A percentile compares a stretch with the other conserved stretches of the same genome.
Evolutionary conservation across 2,113 vertebrate genomes (phyloP).

Genomic region (Ctenomys sociabilis): DNA sequence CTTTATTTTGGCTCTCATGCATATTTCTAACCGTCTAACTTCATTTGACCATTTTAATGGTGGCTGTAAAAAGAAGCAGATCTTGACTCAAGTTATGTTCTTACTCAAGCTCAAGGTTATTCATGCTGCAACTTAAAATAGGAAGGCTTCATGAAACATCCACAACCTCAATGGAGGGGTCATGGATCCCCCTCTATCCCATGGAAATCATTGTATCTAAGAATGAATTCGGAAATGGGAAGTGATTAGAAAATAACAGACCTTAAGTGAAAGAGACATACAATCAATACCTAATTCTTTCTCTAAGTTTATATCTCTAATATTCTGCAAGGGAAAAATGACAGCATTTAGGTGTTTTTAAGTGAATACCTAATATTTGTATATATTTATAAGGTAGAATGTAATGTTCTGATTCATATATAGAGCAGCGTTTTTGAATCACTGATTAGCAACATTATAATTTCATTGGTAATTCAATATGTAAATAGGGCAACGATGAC

Average conservation of each 20-base stretch:
- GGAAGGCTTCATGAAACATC: background rate
- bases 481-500: background rate
- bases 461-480: slow-evolving; percentile 14
- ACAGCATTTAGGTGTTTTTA: background rate
- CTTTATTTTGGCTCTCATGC: slow-evolving; percentile 48
- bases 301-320: slow-evolving; percentile 35
- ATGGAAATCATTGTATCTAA: slow-evolving; percentile 29
- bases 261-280: slow-evolving; percentile 30
- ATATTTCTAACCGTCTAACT: slow-evolving; percentile 31
- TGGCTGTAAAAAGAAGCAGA: background rate
- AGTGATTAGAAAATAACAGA: slow-evolving; percentile 29
- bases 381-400: background rate
- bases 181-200: background rate
- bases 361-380: background rate
- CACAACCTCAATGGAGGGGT: background rate
- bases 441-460: background rate
- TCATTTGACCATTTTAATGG: slow-evolving; percentile 25
- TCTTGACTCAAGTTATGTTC: slow-evolving; percentile 11
- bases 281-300: background rate
- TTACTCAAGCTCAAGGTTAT: background rate
- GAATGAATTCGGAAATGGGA: slow-evolving; percentile 35
- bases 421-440: background rate
- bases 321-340: slow-evolving; percentile 56
- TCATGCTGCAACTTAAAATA: background rate
- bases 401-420: background rate